Evolutionary conservation across 2,113 vertebrate species (phyloP), one percentile per base, ranked within the genome.

Genomic region (Puntigrus tetrazona): DNA sequence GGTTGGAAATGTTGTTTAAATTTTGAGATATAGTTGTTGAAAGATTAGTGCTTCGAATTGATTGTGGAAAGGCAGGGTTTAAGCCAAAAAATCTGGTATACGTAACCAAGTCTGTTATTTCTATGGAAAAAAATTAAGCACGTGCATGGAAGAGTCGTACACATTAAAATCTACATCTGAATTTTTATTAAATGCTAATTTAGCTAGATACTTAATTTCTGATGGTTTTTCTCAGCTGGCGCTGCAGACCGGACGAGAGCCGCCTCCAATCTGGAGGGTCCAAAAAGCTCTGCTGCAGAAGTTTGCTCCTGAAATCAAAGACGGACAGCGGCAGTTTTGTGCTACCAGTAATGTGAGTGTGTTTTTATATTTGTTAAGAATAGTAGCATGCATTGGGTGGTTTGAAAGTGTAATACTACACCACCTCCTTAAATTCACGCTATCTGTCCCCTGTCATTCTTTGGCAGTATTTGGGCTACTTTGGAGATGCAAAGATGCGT

Each of bases 251-350:
- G 97, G 97, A 9, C 94, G 96, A 0, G 96, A 97, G 90, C 96
- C 96, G 7, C 97, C 97, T 3, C 96, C 97, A 31, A 97, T 97
- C 80, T 97, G 96, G 97, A 94, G 96, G 36, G 96, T 98, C 25
- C 97, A 98, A 92, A 98, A 98, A 91, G 97, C 97, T 2, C 91
- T 98, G 84, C 93, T 98, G 81, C 97, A 98, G 93, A 98, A 98
- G 76, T 98, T 98, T 91, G 97, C 96, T 72, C 97, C 97, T 0
- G 97, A 97, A 94, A 97, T 98, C 92, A 97, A 97, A 91, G 96
- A 97, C 0, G 97, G 97, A 29, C 96, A 98, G 89, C 94, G 97
- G 34, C 96, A 97, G 92, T 98, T 98, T 89, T 97, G 96, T 43
- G 96, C 97, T 78, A 97, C 97, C 75, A 97, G 96, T 92, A 98